A percentile compares a stretch with the other conserved stretches of the same genome.
phyloP scores from a whole-genome alignment of 2,113 vertebrate genomes.

The Atherinomorus stipes region DNA sequence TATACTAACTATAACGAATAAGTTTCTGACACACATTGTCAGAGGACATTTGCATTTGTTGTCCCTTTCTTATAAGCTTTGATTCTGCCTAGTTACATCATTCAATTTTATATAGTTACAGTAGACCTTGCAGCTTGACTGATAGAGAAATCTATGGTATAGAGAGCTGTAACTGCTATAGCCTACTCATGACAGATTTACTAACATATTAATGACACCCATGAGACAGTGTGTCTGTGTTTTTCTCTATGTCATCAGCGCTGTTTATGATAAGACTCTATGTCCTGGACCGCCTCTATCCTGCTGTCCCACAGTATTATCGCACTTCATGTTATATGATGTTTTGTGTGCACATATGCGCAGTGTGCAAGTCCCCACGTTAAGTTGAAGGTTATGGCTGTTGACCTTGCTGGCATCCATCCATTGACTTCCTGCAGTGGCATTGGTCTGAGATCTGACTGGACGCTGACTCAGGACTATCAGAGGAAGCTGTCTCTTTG shows the following conservation, averaged over 20 bases:
- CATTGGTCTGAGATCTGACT: slow-evolving; percentile 48
- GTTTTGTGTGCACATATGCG: slow-evolving; percentile 17
- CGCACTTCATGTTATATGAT: slow-evolving; percentile 28
- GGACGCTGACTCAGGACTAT: slow-evolving; percentile 69
- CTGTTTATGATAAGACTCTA: slow-evolving; percentile 10
- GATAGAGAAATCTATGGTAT: neutral
- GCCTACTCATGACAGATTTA: slow-evolving; percentile 2
- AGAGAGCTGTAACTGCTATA: neutral
- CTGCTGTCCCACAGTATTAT: slow-evolving; percentile 3
- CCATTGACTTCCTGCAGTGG: slow-evolving; percentile 49
- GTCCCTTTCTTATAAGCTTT: no score
- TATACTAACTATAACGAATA: no score
- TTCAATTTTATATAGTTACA: neutral
- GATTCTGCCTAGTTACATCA: neutral
- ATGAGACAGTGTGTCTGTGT: slow-evolving; percentile 50
- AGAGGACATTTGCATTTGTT: no score
- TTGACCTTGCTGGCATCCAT: slow-evolving; percentile 60
- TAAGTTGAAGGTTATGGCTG: slow-evolving; percentile 46
- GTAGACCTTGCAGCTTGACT: neutral
- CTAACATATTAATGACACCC: slow-evolving; percentile 50
- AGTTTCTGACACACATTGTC: no score
- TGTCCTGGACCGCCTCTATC: slow-evolving; percentile 21
- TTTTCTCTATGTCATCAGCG: slow-evolving; percentile 32
- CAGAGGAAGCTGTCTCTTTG: slow-evolving; percentile 38
- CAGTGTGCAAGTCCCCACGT: neutral